phyloP scores from a whole-genome alignment of 2,797 vertebrate species.

The Phoeniculus purpureus region DNA sequence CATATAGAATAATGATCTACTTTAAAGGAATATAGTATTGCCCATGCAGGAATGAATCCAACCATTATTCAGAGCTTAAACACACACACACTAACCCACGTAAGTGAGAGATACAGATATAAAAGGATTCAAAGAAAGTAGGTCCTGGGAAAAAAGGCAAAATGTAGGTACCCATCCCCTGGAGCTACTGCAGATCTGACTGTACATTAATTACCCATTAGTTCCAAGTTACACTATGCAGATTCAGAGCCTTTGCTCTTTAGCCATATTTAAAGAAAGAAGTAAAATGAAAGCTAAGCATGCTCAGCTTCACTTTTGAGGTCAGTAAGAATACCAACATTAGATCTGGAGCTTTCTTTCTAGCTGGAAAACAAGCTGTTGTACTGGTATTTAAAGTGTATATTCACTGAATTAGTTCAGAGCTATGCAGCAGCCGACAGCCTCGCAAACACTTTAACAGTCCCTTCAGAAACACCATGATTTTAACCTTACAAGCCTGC shows the following conservation, averaged over 20 bases:
- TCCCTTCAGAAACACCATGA: conserved; percentile 17
- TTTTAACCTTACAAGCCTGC: not conserved
- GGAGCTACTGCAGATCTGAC: conserved; percentile 21
- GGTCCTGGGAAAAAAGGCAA: conserved; percentile 18
- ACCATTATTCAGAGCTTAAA: conserved; percentile 54
- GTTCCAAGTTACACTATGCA: conserved; percentile 12
- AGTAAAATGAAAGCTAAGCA: not conserved
- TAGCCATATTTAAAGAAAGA: not conserved
- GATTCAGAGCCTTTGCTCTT: conserved; percentile 38
- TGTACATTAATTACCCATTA: conserved; percentile 49
- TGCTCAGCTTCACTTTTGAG: not conserved
- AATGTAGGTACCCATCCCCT: not conserved
- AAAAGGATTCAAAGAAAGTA: conserved; percentile 25
- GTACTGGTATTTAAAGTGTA: not conserved
- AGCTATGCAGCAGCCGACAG: conserved; percentile 5
- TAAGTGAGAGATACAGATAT: not conserved
- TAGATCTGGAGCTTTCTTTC: not conserved
- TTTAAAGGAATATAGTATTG: conserved; percentile 53
- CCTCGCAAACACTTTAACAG: not conserved
- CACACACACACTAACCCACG: not conserved
- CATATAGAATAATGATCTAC: conserved; percentile 73
- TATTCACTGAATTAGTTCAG: not conserved
- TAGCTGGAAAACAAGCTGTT: not conserved
- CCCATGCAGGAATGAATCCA: conserved; percentile 44
- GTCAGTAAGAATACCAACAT: not conserved